Conservation (phyloP, 2,888 invertebrate genomes). For the Dilophus febrilis region DNA sequence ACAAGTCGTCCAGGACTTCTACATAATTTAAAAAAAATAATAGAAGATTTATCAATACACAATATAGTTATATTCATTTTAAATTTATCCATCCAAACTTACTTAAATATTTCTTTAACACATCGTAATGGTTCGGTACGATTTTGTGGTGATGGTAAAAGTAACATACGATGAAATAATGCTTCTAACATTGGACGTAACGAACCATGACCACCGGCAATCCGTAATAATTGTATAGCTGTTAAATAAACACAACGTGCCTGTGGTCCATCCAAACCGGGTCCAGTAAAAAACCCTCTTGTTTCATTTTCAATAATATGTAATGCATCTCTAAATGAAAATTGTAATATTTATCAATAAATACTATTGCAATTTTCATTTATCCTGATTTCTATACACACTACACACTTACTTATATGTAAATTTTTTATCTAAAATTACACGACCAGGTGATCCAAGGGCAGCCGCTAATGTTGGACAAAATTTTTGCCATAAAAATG, state of each 20-base stretch:
- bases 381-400: not conserved
- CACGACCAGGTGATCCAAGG: constrained; percentile 61
- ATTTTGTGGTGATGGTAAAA: constrained; percentile 73
- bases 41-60: not conserved
- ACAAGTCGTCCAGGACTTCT: constrained; percentile 57
- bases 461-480: constrained; percentile 79
- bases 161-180: constrained; percentile 78
- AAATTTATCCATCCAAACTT: not conserved
- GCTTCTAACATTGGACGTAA: constrained; percentile 83
- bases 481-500: constrained; percentile 82
- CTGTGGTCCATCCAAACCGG: constrained; percentile 57
- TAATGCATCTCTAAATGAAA: constrained; percentile 23
- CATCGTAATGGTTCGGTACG: constrained; percentile 72
- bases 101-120: constrained; percentile 60
- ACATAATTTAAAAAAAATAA: constrained; percentile 9
- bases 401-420: constrained; percentile 39
- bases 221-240: constrained; percentile 69
- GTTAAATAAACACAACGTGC: constrained; percentile 79
- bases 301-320: constrained; percentile 30
- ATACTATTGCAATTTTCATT: not conserved
- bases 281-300: constrained; percentile 29
- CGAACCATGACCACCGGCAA: constrained; percentile 76
- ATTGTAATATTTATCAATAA: too few relatives aligned
- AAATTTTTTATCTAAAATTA: constrained; percentile 55
- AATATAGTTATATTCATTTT: not conserved